Percentiles rank a stretch among this genome's conserved stretches.
phyloP scores from a whole-genome alignment of 2,113 vertebrate species.

The Carassius auratus region DNA sequence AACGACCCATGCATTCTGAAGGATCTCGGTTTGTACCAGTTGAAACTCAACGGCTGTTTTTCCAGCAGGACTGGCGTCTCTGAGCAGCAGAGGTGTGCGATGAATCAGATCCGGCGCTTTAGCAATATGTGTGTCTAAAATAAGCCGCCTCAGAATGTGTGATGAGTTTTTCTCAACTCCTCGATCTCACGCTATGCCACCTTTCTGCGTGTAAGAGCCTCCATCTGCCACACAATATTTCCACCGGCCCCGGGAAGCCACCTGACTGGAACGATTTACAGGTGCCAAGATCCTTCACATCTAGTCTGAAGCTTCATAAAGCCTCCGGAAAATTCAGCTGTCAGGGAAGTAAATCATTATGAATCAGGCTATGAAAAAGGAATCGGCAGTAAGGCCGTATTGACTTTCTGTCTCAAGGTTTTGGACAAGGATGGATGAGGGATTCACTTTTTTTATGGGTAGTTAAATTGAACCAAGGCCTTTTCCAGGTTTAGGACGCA shows the following conservation, averaged over 20 bases:
- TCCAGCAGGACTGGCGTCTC: conserved; percentile 43
- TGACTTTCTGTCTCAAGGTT: conserved; percentile 18
- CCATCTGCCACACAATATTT: neutral
- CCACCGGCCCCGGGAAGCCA: conserved; percentile 35
- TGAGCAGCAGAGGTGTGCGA: conserved; percentile 55
- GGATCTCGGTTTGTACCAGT: neutral
- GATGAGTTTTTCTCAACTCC: conserved; percentile 55
- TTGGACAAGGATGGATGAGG: conserved; percentile 25
- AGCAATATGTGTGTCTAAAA: conserved; percentile 61
- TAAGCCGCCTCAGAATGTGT: conserved; percentile 62
- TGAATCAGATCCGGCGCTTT: conserved; percentile 56
- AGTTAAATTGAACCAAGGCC: conserved; percentile 19
- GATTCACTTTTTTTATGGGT: conserved; percentile 16
- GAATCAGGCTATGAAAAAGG: conserved; percentile 22
- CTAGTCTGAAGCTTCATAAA: neutral
- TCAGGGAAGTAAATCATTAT: conserved; percentile 10
- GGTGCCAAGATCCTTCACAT: neutral
- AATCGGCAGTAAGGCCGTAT: conserved; percentile 20
- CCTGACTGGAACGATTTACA: conserved; percentile 28
- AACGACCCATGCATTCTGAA: neutral
- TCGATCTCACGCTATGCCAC: conserved; percentile 63
- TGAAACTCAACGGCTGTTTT: neutral
- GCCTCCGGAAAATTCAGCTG: neutral
- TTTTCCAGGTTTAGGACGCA: neutral
- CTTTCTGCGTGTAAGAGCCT: neutral